A percentile compares a stretch with the other conserved stretches of the same genome.
Conservation (phyloP, 2,113 vertebrate species). For the Agapornis roseicollis region DNA sequence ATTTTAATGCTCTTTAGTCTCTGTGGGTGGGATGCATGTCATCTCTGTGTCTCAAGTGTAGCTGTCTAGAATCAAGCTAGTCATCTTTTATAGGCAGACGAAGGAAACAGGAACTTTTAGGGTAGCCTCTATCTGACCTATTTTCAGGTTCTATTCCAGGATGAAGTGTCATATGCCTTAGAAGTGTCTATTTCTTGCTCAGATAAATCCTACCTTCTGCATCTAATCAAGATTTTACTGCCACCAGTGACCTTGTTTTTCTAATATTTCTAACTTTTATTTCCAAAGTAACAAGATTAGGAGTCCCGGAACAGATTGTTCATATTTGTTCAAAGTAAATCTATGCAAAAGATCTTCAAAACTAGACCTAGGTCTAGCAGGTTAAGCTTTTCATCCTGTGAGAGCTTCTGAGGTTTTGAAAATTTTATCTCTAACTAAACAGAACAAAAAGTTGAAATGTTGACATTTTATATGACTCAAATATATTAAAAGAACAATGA, state of each 20-base stretch:
- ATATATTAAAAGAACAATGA: not conserved
- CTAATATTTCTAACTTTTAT: not conserved
- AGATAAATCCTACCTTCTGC: not conserved
- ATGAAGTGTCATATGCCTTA: not conserved
- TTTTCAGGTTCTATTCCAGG: not conserved
- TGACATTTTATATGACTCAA: conserved; percentile 33
- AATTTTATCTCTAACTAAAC: conserved; percentile 2
- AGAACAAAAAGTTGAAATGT: conserved; percentile 23
- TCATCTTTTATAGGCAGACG: not conserved
- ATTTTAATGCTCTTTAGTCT: not conserved
- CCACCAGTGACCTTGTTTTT: conserved; percentile 2
- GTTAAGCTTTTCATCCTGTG: not conserved
- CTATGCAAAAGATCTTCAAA: conserved; percentile 27
- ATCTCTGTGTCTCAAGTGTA: not conserved
- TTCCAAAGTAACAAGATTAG: not conserved
- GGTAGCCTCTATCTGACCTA: not conserved
- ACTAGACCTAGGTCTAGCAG: not conserved
- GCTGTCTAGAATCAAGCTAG: not conserved
- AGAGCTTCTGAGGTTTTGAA: not conserved
- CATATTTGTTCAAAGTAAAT: conserved; percentile 24
- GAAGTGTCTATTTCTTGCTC: conserved; percentile 1
- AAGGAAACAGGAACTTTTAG: not conserved
- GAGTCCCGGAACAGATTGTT: not conserved
- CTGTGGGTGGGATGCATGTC: not conserved
- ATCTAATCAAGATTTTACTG: not conserved